Evolutionary conservation across 2,113 vertebrate species (phyloP).

Genomic region (Apeltes quadracus): DNA sequence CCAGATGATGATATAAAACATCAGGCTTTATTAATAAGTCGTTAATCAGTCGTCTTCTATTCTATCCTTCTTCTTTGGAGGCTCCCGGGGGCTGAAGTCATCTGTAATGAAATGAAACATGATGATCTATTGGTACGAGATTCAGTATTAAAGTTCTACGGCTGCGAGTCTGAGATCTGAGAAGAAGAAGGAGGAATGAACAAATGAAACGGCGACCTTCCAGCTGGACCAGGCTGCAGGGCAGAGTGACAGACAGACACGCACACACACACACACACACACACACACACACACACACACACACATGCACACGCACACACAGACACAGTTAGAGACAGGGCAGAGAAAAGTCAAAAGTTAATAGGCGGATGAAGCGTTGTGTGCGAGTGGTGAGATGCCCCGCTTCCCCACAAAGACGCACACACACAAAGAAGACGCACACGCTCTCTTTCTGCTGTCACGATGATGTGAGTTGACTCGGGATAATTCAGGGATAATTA

Average conservation of each 20-base stretch:
- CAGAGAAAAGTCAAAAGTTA: conserved; percentile 52
- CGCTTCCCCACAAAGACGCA: conserved; percentile 16
- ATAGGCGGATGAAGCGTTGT: conserved; percentile 59
- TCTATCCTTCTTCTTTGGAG: no score
- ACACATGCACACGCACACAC: conserved; percentile 24
- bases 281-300: conserved; percentile 12
- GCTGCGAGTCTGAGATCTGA: conserved; percentile 1
- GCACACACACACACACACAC: conserved; percentile 36
- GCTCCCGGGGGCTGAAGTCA: no score
- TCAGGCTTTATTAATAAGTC: no score
- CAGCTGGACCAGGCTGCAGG: conserved; percentile 67
- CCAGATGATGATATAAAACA: no score
- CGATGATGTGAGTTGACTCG: conserved; percentile 46
- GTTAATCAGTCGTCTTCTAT: no score
- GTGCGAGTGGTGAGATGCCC: conserved; percentile 45
- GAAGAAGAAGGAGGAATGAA: conserved; percentile 50
- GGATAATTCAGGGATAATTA: conserved; percentile 66
- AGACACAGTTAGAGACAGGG: conserved; percentile 7
- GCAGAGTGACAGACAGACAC: conserved; percentile 44
- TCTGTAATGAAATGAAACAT: no score
- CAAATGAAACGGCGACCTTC: conserved; percentile 63
- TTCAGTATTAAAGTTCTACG: neutral
- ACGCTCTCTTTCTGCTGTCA: conserved; percentile 27
- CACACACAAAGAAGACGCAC: conserved; percentile 33
- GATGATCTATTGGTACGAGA: neutral